Evolutionary conservation across 2,797 vertebrate species (phyloP).

Genomic region (Artibeus lituratus): DNA sequence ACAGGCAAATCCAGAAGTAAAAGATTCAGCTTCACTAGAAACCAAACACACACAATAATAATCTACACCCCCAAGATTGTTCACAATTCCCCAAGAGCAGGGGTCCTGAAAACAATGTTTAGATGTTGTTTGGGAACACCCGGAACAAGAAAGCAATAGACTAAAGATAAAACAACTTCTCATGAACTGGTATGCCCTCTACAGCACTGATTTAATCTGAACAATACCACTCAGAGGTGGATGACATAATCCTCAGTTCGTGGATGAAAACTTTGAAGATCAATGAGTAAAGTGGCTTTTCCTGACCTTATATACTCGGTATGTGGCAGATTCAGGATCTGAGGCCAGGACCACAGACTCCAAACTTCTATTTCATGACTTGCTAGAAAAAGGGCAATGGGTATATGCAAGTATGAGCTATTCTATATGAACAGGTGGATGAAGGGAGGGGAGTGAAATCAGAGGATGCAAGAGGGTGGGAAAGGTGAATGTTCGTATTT

Average conservation of each 20-base stretch:
- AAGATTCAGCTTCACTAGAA: neutral
- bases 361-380: neutral
- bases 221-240: too few relatives aligned
- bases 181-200: neutral
- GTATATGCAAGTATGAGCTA: neutral
- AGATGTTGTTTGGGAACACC: neutral
- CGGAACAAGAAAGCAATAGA: neutral
- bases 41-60: neutral
- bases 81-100: neutral
- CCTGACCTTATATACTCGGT: neutral
- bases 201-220: neutral
- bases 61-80: neutral
- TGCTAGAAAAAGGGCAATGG: neutral
- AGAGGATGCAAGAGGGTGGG: neutral
- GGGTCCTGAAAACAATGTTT: neutral
- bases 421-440: neutral
- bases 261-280: neutral
- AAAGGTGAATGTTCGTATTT: neutral
- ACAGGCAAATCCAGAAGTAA: neutral
- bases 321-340: neutral
- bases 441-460: rapidly evolving
- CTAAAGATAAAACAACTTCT: neutral
- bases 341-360: neutral
- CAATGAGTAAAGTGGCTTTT: neutral
- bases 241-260: neutral